Evolutionary conservation across 2,888 invertebrate genomes (phyloP), one percentile per base, ranked within the genome.

Genomic region (Agriopis marginaria): DNA sequence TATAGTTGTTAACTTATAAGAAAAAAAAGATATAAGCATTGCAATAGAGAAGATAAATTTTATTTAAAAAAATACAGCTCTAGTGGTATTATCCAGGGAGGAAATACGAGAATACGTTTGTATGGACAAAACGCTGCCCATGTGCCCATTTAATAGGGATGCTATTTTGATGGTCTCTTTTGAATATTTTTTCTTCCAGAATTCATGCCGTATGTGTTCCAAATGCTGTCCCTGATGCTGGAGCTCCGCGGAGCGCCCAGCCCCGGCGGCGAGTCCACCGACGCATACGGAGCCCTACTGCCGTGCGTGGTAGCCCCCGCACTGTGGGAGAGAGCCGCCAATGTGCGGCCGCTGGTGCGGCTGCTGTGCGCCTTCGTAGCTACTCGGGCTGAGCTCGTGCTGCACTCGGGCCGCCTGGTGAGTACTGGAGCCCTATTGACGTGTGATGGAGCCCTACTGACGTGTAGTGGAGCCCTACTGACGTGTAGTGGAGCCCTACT

Each of bases 121-220:
- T n/a, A n/a, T n/a, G n/a, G n/a, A n/a, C n/a, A n/a, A n/a, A n/a
- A n/a, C n/a, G n/a, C n/a, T n/a, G n/a, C n/a, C n/a, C n/a, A n/a
- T n/a, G n/a, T n/a, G n/a, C n/a, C n/a, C n/a, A n/a, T n/a, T n/a
- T n/a, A n/a, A n/a, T n/a, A n/a, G n/a, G n/a, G n/a, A n/a, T 32
- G 32, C 32, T 32, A 4, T 1, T 3, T 32, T 42, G 42, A 42
- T 6, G 7, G 42, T 47, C 12, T n/a, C 7, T n/a, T 47, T 14
- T 32, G 3, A 8, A 23, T 23, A 32, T 17, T 6, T 1, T 42
- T 32, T 10, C 12, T 47, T 55, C 12, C 95, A 96, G 99, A 99
- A 89, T 99, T 99, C 94, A 97, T 99, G 91, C 99, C 99, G 0
- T 99, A 99, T 91, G 98, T 99, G 58, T 99, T 99, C 89, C 99